These are phyloP conservation scores for Drosophila leonis DNA, from an alignment of 2,888 invertebrate species.

Conservation along the genomic window DNA sequence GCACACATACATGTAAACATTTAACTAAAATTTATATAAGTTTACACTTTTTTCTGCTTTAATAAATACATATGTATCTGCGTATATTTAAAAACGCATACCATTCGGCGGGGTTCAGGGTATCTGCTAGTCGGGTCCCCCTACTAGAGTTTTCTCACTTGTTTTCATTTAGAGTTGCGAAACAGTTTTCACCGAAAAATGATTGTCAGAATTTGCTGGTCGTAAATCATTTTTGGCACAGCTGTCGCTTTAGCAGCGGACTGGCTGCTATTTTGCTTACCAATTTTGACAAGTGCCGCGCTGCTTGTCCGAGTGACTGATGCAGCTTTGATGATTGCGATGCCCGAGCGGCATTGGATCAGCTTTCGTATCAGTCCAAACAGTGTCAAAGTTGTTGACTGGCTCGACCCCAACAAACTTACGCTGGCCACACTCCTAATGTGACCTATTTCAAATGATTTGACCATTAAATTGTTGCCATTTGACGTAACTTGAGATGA, in stretches of 20 bases:
- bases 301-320: slow-evolving; percentile 47
- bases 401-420: slow-evolving; percentile 4
- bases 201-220: slow-evolving; percentile 47
- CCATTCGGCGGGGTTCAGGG: too few relatives aligned
- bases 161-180: slow-evolving; percentile 6
- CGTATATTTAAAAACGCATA: too few relatives aligned
- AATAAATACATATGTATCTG: too few relatives aligned
- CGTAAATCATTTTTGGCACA: slow-evolving; percentile 57
- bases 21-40: too few relatives aligned
- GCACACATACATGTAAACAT: too few relatives aligned
- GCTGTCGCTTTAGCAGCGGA: slow-evolving; percentile 40
- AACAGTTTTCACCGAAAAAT: slow-evolving; percentile 22
- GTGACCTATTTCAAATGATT: slow-evolving; percentile 31
- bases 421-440: not conserved
- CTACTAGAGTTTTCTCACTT: too few relatives aligned
- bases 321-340: slow-evolving; percentile 55
- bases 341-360: slow-evolving; percentile 16
- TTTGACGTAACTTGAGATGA: slow-evolving; percentile 26
- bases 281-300: slow-evolving; percentile 64
- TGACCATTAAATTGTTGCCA: slow-evolving; percentile 30
- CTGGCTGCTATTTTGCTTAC: slow-evolving; percentile 51
- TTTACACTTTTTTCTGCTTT: too few relatives aligned
- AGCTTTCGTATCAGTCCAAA: slow-evolving; percentile 30
- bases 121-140: too few relatives aligned
- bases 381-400: slow-evolving; percentile 54